phyloP scores from a whole-genome alignment of 2,797 vertebrate species.

The Centropyge bicolor region DNA sequence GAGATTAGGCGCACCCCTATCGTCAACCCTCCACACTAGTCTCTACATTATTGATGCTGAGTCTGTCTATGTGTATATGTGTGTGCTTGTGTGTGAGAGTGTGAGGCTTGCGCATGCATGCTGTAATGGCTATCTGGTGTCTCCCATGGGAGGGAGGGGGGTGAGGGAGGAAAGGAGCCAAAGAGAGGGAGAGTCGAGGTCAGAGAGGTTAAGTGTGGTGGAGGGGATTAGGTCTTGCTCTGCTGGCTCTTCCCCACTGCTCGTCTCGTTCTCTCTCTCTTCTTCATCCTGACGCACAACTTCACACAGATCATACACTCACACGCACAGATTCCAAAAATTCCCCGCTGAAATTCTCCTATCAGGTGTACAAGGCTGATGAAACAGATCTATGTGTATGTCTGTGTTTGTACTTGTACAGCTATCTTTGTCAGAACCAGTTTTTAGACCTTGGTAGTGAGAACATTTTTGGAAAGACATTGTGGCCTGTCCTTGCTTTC shows the following conservation, averaged over 20 bases:
- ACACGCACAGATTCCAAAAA: slow-evolving; percentile 52
- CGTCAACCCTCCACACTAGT: slow-evolving; percentile 72
- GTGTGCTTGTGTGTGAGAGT: slow-evolving; percentile 51
- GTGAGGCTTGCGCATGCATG: slow-evolving; percentile 61
- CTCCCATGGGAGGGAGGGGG: slow-evolving; percentile 74
- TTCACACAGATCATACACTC: slow-evolving; percentile 20
- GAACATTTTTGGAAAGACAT: no score
- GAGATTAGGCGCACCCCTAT: slow-evolving; percentile 83
- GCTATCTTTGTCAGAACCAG: no score
- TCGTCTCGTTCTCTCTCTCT: slow-evolving; percentile 24
- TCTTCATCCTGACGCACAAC: slow-evolving; percentile 41
- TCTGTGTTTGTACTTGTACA: slow-evolving; percentile 3
- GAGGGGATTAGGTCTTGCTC: slow-evolving; percentile 77
- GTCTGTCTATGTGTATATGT: slow-evolving; percentile 46
- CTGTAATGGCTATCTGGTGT: slow-evolving; percentile 88
- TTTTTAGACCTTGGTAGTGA: no score
- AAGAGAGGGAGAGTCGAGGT: slow-evolving; percentile 79
- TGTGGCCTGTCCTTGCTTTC: no score
- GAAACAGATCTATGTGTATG: slow-evolving; percentile 48
- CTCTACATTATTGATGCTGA: slow-evolving; percentile 86
- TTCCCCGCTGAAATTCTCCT: slow-evolving; percentile 50
- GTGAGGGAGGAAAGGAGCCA: slow-evolving; percentile 64
- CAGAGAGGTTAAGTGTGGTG: slow-evolving; percentile 85
- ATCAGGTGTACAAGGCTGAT: slow-evolving; percentile 46
- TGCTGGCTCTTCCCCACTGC: slow-evolving; percentile 49